Evolutionary conservation across 2,888 invertebrate genomes (phyloP).

Genomic region (Ligdia adustata): DNA sequence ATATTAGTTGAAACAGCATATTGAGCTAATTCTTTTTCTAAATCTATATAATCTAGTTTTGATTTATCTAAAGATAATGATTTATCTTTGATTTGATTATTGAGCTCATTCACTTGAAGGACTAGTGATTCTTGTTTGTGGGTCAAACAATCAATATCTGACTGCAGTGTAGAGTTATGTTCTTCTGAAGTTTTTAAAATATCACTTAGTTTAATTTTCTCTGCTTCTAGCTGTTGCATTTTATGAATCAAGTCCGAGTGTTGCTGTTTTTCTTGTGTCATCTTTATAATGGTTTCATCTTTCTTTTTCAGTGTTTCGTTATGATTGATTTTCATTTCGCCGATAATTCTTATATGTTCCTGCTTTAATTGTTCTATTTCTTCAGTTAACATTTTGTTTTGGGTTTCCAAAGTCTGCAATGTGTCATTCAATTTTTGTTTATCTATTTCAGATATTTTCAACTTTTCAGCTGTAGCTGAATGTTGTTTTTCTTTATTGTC

Average conservation of each 20-base stretch:
- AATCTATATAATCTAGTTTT: slow-evolving; percentile 9
- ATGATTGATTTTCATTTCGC: slow-evolving; percentile 4
- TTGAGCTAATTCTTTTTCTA: slow-evolving; percentile 19
- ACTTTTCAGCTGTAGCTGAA: slow-evolving; percentile 8
- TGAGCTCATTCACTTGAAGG: slow-evolving; percentile 21
- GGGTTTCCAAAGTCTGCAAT: slow-evolving; percentile 8
- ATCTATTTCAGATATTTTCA: slow-evolving; percentile 2
- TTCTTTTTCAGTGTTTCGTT: slow-evolving; percentile 5
- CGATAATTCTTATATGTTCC: neutral
- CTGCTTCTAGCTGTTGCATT: slow-evolving; percentile 13
- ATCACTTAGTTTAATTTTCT: slow-evolving; percentile 25
- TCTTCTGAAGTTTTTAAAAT: slow-evolving; percentile 36
- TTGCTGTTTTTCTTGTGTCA: neutral
- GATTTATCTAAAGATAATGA: slow-evolving; percentile 15
- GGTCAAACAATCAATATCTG: slow-evolving; percentile 25
- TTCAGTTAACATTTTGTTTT: neutral
- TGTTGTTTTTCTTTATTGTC: slow-evolving; percentile 23
- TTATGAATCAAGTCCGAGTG: slow-evolving; percentile 12
- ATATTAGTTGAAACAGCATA: slow-evolving; percentile 2
- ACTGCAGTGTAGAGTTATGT: slow-evolving; percentile 29
- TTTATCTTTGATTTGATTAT: slow-evolving; percentile 20
- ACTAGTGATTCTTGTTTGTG: slow-evolving; percentile 12
- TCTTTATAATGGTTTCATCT: slow-evolving; percentile 13
- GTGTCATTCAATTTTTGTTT: slow-evolving; percentile 11
- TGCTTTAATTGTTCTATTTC: slow-evolving; percentile 10